Evolutionary conservation across 2,113 vertebrate genomes (phyloP), one percentile per base, ranked within the genome.

Genomic region (Chunga burmeisteri): DNA sequence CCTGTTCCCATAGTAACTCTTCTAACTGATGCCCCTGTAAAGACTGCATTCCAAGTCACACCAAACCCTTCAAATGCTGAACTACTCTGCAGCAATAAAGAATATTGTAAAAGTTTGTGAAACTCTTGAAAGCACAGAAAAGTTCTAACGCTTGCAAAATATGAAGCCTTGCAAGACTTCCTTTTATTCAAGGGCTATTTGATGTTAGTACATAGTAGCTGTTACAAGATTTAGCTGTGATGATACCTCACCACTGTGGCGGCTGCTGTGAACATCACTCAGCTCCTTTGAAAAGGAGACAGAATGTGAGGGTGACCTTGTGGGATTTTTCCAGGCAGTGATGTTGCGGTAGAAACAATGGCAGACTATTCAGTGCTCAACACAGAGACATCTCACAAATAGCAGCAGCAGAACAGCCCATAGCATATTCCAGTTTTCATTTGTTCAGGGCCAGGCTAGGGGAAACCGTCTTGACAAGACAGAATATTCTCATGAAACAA

Each of bases 401-500:
- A 71, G 47, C 96, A 96, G 94, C 94, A 96, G 75, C 68, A 96
- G 90, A 84, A 70, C 8, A 59, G 93, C 94, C 91, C 36, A 5
- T 94, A 88, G 88, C 86, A 26, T 4, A 34, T 36, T 47, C 81
- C 53, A 16, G 81, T 73, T 47, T 94, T 93, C 46, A 40, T 81
- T 38, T 87, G 59, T 84, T 94, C 68, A 90, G 62, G 18, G 32
- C 46, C 79, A 87, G 58, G 11, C 78, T 87, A 9, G 83, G 52
- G 36, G 81, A 87, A 66, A 79, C 88, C 59, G 66, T 88, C 30
- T 95, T 94, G 63, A 91, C 94, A 81, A 99, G 50, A 96, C 98
- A 98, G 56, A 98, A 93, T 63, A 97, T 94, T 49, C 96, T 98
- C 92, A 94, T 94, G 77, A 98, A 86, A 72, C 92, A 59, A 90